A percentile compares a stretch with the other conserved stretches of the same genome.
Evolutionary conservation across 2,797 vertebrate species (phyloP).

Genomic region (Pipistrellus nathusii): DNA sequence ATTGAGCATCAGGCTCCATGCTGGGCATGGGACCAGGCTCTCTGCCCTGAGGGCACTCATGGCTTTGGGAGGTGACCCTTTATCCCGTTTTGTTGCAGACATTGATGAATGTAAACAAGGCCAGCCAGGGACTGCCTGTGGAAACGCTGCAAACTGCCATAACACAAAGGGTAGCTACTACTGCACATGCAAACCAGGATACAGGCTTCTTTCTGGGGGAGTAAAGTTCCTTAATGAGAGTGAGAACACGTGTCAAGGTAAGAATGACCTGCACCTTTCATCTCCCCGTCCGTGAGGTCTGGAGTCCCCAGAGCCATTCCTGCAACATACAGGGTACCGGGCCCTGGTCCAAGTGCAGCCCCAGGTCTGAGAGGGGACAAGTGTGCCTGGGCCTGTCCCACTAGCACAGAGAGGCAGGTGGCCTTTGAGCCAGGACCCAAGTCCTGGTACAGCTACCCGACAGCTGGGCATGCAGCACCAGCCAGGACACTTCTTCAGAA

Average conservation of each 20-base stretch:
- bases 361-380: not conserved
- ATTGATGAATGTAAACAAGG: rapidly evolving
- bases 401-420: not conserved
- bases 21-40: not conserved
- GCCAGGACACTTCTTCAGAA: not conserved
- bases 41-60: not conserved
- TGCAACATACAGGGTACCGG: not conserved
- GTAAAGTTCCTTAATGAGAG: rapidly evolving
- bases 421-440: not conserved
- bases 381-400: not conserved
- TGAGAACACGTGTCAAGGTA: slow-evolving; percentile 50
- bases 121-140: not conserved
- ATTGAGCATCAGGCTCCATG: not conserved
- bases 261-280: rapidly evolving
- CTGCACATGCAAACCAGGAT: slow-evolving; percentile 18
- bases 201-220: rapidly evolving
- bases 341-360: no score
- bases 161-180: not conserved
- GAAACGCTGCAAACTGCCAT: rapidly evolving
- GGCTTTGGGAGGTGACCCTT: not conserved
- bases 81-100: not conserved
- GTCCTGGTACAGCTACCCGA: not conserved
- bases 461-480: not conserved
- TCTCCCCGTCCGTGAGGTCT: rapidly evolving
- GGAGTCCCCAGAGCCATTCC: not conserved